Base-by-base conservation (phyloP, 2,797 vertebrate genomes). In the Picus viridis region DNA sequence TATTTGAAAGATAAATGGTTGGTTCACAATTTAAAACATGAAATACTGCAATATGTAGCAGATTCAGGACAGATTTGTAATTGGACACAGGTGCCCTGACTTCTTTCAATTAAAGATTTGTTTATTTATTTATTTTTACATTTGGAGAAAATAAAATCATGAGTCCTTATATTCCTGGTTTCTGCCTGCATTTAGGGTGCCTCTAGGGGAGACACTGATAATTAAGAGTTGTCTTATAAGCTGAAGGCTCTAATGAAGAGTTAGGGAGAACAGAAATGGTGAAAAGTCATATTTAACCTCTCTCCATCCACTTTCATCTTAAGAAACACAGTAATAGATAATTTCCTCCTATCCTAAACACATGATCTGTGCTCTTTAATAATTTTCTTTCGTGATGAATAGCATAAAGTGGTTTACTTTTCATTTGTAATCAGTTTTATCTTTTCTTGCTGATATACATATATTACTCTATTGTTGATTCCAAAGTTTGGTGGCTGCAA, bases 71-170 rank as follows among this genome's bases (percentile, higher is more conserved):
- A 63, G 16, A 59, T 70, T 56, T 68, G 15, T 83, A 57, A 12
- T 51, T 43, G 26, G 16, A 20, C 1, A 6, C 3, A n/a, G 2
- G 3, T 58, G 5, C 2, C 5, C 4, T 57, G 29, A 32, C 7
- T 27, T 86, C 7, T 11, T 62, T 19, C 9, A 32, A 0, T 26
- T 8, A 61, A 79, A 9, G 4, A 2, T 83, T 82, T 87, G 10
- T 39, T 39, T 39, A 39, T 39, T 39, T 39, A 39, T 39, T 39
- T 39, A 36, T 36, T 43, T 16, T 91, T 32, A 34, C 0, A 0
- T 63, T 47, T 57, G 18, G 32, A 65, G 32, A 51, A 70, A 65
- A 67, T 0, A 4, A 88, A 80, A 10, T 7, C 2, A 1, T 73
- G 85, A 43, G 1, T 64, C 16, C 6, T 68, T 18, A 24, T 53